phyloP scores from a whole-genome alignment of 2,797 vertebrate genomes.

The Trachops cirrhosus region DNA sequence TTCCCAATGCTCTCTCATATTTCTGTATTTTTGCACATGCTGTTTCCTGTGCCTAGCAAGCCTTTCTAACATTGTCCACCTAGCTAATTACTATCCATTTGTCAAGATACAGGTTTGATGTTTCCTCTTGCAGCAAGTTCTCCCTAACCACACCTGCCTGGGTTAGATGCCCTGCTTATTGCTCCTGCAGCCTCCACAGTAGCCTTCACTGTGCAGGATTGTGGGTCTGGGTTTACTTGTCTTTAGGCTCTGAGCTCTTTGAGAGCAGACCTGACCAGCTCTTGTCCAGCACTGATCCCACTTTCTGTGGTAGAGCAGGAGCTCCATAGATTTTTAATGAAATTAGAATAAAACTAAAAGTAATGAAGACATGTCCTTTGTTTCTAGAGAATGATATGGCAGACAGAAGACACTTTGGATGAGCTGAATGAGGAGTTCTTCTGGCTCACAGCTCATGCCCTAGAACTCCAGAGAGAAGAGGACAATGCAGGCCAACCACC shows the following conservation, averaged over 20 bases:
- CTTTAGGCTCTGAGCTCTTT: neutral
- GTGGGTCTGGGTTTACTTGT: neutral
- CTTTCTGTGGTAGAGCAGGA: neutral
- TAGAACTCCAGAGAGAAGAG: constrained; percentile 76
- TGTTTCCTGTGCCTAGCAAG: neutral
- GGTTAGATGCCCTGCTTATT: neutral
- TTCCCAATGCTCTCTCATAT: neutral
- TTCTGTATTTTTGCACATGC: neutral
- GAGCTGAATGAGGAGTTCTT: constrained; percentile 86
- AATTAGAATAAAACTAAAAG: neutral
- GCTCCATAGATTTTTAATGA: neutral
- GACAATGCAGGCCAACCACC: constrained; percentile 43
- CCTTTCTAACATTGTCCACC: neutral
- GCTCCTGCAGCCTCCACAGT: neutral
- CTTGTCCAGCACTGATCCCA: neutral
- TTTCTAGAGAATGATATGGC: constrained; percentile 61
- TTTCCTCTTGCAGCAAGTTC: neutral
- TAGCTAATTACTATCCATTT: neutral
- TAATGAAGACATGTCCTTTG: neutral
- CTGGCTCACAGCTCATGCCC: constrained; percentile 83
- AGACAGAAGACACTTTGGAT: constrained; percentile 85
- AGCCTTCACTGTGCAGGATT: neutral
- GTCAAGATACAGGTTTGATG: neutral
- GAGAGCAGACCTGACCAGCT: neutral
- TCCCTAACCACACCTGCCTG: neutral